Evolutionary conservation across 2,888 invertebrate species (phyloP), one percentile per base, ranked within the genome.

Genomic region (Drosophila algonquin): DNA sequence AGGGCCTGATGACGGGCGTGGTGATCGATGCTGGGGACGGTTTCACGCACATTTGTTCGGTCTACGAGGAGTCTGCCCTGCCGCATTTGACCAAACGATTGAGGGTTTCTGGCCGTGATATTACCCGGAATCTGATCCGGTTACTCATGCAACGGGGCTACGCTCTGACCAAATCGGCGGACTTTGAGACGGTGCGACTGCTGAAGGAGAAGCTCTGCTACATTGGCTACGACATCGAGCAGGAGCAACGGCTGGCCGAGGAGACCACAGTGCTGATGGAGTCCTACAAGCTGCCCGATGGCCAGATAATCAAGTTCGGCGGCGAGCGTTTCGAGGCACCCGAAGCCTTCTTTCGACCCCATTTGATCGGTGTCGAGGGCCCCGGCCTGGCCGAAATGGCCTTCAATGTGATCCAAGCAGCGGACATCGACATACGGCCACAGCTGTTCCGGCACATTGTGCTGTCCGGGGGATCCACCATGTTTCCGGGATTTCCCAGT

Each of bases 121-220:
- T 99, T 87, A 99, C 99, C 0, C 94, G 97, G 90, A 99, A 99
- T 93, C 95, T 99, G 67, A 99, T 99, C 86, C 99, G 99, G 94
- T 93, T 99, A 78, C 94, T 99, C 12, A 93, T 99, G 27, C 94
- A 99, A 45, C 95, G 99, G 85, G 99, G 99, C 2, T 99, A 99
- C 92, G 99, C 99, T 27, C 99, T 99, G 94, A 99, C 99, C 94
- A 99, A 99, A 93, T 98, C 99, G 0, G 99, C 99, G n/a, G 99
- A 99, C 93, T 99, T 99, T 93, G 99, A 99, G 93, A 99, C 99
- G 0, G 99, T 99, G 0, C 94, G 99, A 77, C 98, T 99, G 95
- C 97, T 99, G 96, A 99, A 99, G 92, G 99, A 99, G 91, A 99
- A 99, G 92, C 94, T 99, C 21, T 99, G 99, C 93, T 99, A 99